phyloP scores from a whole-genome alignment of 2,797 vertebrate genomes.

The Anguilla megastoma region DNA sequence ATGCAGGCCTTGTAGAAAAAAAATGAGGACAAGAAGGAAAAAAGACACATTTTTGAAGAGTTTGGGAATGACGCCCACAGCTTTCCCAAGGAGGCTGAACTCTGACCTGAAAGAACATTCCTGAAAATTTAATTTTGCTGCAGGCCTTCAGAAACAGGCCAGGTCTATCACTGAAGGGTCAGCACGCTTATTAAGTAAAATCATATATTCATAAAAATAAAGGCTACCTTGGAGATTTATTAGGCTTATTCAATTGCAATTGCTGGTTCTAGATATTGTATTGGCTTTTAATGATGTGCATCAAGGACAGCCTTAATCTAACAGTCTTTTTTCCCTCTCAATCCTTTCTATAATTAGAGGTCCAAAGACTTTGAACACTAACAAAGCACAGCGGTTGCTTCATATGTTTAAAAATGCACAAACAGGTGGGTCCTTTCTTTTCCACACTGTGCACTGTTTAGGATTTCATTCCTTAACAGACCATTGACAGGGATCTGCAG shows the following conservation, averaged over 20 bases:
- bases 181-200: neutral
- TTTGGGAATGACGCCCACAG: constrained; percentile 75
- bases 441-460: neutral
- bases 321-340: neutral
- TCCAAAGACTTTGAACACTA: neutral
- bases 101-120: constrained; percentile 64
- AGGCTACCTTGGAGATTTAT: neutral
- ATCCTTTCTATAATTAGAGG: neutral
- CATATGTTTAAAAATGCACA: neutral
- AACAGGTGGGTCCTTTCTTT: constrained; percentile 5
- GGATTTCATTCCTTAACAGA: neutral
- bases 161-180: neutral
- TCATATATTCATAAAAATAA: neutral
- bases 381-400: neutral
- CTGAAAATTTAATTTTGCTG: constrained; percentile 58
- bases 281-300: constrained; percentile 13
- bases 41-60: constrained; percentile 68
- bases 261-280: neutral
- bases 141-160: constrained; percentile 44
- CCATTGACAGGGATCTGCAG: constrained; percentile 28
- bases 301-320: neutral
- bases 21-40: constrained; percentile 3
- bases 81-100: constrained; percentile 77
- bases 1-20: neutral
- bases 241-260: neutral